These are phyloP conservation scores for Salvelinus fontinalis DNA, from an alignment of 2,113 vertebrate species.

Conservation along the genomic window DNA sequence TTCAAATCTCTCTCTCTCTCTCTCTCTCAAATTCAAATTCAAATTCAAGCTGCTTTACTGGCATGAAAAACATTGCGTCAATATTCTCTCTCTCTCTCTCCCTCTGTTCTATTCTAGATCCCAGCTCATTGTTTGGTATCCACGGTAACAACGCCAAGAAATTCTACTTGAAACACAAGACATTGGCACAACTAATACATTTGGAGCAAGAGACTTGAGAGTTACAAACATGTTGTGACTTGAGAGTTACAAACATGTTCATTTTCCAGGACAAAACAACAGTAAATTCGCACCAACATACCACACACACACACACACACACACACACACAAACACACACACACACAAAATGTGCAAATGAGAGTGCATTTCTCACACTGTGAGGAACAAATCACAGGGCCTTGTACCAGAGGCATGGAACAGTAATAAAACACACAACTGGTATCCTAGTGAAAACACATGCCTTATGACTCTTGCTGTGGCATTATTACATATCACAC, in stretches of 20 bases:
- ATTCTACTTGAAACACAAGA: slow-evolving; percentile 58
- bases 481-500: too few species aligned
- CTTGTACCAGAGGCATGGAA: background rate
- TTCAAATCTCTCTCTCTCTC: slow-evolving; percentile 38
- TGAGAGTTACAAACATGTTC: too few species aligned
- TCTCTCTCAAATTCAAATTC: too few species aligned
- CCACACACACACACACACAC: background rate
- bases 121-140: slow-evolving; percentile 79
- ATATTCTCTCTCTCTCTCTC: slow-evolving; percentile 25
- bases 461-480: too few species aligned
- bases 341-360: background rate
- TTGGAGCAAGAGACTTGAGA: too few species aligned
- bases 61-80: too few species aligned
- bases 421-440: background rate
- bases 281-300: background rate
- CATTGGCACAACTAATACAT: background rate
- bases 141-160: slow-evolving; percentile 75
- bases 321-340: background rate
- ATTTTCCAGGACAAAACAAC: too few species aligned
- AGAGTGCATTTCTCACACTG: background rate
- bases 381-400: background rate
- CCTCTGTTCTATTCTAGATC: slow-evolving; percentile 74
- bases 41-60: too few species aligned
- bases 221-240: too few species aligned
- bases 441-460: background rate